A percentile compares a stretch with the other conserved stretches of the same genome.
These are phyloP conservation scores for Notocelia uddmanniana DNA, from an alignment of 2,888 invertebrate species.

Conservation along the genomic window DNA sequence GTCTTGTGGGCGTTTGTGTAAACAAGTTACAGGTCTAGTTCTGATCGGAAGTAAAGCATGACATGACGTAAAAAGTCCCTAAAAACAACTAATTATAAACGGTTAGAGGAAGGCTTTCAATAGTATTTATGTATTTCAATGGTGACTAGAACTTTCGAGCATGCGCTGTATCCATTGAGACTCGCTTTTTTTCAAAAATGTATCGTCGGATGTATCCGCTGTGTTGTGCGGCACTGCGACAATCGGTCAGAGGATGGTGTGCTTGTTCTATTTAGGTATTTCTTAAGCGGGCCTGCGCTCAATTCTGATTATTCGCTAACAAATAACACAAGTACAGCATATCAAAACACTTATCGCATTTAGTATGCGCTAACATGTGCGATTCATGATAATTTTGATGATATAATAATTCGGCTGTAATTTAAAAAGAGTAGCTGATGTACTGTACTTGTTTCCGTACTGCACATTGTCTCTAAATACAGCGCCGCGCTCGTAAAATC, in stretches of 20 bases:
- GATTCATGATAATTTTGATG: background rate
- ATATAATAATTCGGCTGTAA: background rate
- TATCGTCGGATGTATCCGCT: slow-evolving; percentile 61
- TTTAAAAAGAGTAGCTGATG: slow-evolving; percentile 14
- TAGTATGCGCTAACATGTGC: background rate
- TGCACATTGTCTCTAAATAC: slow-evolving; percentile 57
- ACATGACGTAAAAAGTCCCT: slow-evolving; percentile 62
- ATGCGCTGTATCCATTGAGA: slow-evolving; percentile 84
- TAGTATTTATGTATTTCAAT: slow-evolving; percentile 66
- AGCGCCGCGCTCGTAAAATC: slow-evolving; percentile 60
- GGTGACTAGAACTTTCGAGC: slow-evolving; percentile 79
- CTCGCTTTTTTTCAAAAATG: slow-evolving; percentile 74
- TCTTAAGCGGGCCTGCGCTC: slow-evolving; percentile 63
- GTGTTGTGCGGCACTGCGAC: slow-evolving; percentile 65
- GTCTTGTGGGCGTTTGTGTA: slow-evolving; percentile 74
- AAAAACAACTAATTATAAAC: slow-evolving; percentile 62
- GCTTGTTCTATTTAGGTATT: slow-evolving; percentile 63
- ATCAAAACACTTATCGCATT: background rate
- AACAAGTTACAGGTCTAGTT: slow-evolving; percentile 51
- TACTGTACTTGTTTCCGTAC: slow-evolving; percentile 40
- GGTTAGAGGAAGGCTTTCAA: slow-evolving; percentile 65
- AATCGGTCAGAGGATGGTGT: slow-evolving; percentile 85
- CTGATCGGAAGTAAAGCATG: slow-evolving; percentile 61
- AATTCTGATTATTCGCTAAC: slow-evolving; percentile 39
- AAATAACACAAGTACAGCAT: slow-evolving; percentile 15